Evolutionary conservation across 2,888 invertebrate species (phyloP).

Genomic region (Limnephilus lunatus): DNA sequence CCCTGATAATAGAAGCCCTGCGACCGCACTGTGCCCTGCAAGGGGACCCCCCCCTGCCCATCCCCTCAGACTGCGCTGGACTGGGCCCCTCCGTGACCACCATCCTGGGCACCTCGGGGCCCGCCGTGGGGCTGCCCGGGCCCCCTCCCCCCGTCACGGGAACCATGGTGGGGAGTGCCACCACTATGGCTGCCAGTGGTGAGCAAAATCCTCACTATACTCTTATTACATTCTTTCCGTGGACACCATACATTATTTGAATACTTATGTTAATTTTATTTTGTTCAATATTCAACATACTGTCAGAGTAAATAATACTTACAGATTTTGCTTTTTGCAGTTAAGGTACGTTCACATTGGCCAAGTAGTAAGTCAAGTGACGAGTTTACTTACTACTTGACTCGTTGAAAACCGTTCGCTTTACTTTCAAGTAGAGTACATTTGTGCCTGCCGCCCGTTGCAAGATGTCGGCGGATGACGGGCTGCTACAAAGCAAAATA

Average conservation of each 20-base stretch:
- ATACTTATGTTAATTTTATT: background rate
- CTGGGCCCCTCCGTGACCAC: constrained; percentile 67
- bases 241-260: background rate
- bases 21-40: constrained; percentile 77
- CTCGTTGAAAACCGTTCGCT: too few species aligned
- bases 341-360: too few species aligned
- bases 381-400: too few species aligned
- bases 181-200: background rate
- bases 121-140: background rate
- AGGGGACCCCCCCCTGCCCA: constrained; percentile 68
- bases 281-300: too few species aligned
- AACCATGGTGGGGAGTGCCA: constrained; percentile 5
- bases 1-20: constrained; percentile 83
- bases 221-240: too few species aligned
- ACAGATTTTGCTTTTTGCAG: too few species aligned
- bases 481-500: too few species aligned
- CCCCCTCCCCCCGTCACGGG: background rate
- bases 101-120: constrained; percentile 69
- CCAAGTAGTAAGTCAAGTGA: too few species aligned
- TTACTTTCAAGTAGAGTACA: too few species aligned
- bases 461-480: too few species aligned
- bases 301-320: too few species aligned
- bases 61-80: constrained; percentile 67
- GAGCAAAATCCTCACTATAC: background rate
- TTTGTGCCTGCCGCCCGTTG: too few species aligned